Conservation (phyloP, 2,113 vertebrate species). For the Heteronetta atricapilla region DNA sequence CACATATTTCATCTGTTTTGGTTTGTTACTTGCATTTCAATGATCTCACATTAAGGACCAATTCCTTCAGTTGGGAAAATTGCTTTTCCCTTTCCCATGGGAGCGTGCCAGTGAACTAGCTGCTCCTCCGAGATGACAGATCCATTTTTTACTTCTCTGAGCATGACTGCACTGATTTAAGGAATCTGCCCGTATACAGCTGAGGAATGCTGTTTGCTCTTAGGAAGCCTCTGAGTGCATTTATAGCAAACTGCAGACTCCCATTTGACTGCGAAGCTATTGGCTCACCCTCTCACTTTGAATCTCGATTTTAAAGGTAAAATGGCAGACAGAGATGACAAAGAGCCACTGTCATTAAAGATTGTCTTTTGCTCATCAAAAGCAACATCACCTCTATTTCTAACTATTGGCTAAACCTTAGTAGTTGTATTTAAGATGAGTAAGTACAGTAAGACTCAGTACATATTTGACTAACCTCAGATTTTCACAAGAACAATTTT, state of each 20-base stretch:
- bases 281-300: not conserved
- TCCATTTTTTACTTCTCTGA: conserved; percentile 55
- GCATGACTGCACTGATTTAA: conserved; percentile 50
- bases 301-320: not conserved
- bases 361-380: not conserved
- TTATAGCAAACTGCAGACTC: not conserved
- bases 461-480: not conserved
- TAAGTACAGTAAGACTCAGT: not conserved
- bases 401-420: not conserved
- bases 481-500: not conserved
- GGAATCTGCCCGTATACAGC: conserved; percentile 33
- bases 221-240: not conserved
- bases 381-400: not conserved
- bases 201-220: conserved; percentile 6
- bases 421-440: not conserved
- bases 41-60: conserved; percentile 32
- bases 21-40: conserved; percentile 65
- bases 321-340: not conserved
- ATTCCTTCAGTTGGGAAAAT: conserved; percentile 57
- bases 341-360: not conserved
- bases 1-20: conserved; percentile 65
- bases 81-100: conserved; percentile 62
- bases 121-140: conserved; percentile 26
- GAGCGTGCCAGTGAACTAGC: conserved; percentile 1
- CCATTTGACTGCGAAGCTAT: not conserved